These are phyloP conservation scores for Setipinna tenuifilis DNA, from an alignment of 2,797 vertebrate genomes.

Conservation along the genomic window DNA sequence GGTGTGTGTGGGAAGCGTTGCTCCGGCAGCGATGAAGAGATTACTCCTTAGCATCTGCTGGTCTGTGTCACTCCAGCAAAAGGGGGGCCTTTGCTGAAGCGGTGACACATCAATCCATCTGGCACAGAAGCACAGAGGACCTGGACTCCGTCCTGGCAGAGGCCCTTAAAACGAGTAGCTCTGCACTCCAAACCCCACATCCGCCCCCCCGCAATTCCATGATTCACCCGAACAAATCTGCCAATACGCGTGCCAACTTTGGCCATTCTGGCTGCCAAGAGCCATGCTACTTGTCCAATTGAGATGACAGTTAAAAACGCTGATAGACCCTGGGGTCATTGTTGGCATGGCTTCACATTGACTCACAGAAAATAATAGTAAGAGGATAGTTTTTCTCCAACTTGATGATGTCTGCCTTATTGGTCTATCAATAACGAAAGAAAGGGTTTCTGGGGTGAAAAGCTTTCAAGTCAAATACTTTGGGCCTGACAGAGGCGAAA, in stretches of 20 bases:
- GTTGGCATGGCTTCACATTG: not conserved
- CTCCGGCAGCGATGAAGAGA: not conserved
- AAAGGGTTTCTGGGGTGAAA: not conserved
- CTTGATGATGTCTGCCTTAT: not conserved
- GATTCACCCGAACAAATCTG: not conserved
- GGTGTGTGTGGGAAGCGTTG: not conserved
- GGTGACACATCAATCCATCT: slow-evolving; percentile 8
- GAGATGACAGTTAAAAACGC: not conserved
- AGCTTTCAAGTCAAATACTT: not conserved
- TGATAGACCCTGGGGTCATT: not conserved
- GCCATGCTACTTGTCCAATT: not conserved
- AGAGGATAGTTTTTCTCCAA: not conserved
- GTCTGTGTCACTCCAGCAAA: not conserved
- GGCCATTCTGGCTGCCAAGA: not conserved
- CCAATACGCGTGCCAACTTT: not conserved
- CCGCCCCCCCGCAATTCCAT: not conserved
- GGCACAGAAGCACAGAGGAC: not conserved
- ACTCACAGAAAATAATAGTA: not conserved
- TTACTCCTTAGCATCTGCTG: not conserved
- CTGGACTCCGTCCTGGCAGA: not conserved
- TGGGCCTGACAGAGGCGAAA: not conserved
- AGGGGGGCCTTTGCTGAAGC: not conserved
- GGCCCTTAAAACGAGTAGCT: not conserved
- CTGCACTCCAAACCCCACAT: not conserved
- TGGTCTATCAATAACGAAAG: not conserved